Evolutionary conservation across 2,113 vertebrate species (phyloP), one percentile per base, ranked within the genome.

Genomic region (Fukomys damarensis): DNA sequence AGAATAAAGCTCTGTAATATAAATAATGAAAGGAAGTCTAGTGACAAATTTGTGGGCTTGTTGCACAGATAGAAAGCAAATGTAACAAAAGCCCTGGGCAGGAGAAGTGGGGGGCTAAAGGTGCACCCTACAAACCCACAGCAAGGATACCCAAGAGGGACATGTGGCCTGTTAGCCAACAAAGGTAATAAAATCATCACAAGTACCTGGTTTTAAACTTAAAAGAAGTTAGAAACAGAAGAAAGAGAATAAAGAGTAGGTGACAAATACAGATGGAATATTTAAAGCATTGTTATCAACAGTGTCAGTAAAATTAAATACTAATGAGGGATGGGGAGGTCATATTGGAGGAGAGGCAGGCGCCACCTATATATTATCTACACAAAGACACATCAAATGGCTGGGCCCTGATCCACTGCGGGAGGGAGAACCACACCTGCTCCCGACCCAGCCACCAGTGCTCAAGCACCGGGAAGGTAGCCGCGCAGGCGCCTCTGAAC

Each of bases 41-140:
- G 2, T 35, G 35, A 32, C 12, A 59, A 43, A 0, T 1, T 38
- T 0, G 7, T 41, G 24, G 46, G 26, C 14, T 82, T 74, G 54
- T 1, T 6, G 49, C 35, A 54, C 2, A 0, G 17, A 28, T 4
- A 49, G 22, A 49, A 43, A 28, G 14, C 9, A 56, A 77, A 26
- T 0, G 20, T 22, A 35, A 22, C 63, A 3, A 22, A 46, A 49
- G 22, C 5, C 1, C 58, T 7, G 26, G 2, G 12, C 17, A 10
- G 24, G 46, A 24, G 20, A 43, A 4, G 1, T 12, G 13, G 19
- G 3, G 26, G 41, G 10, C 26, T n/a, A 35, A 35, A n/a, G 9
- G 32, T 22, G 38, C 11, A 56, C 7, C 68, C 86, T 28, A 56
- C 41, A 38, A 63, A 84, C 28, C 30, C 35, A 4, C 32, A 70